phyloP scores from a whole-genome alignment of 2,888 invertebrate genomes.

The Mimas tiliae region DNA sequence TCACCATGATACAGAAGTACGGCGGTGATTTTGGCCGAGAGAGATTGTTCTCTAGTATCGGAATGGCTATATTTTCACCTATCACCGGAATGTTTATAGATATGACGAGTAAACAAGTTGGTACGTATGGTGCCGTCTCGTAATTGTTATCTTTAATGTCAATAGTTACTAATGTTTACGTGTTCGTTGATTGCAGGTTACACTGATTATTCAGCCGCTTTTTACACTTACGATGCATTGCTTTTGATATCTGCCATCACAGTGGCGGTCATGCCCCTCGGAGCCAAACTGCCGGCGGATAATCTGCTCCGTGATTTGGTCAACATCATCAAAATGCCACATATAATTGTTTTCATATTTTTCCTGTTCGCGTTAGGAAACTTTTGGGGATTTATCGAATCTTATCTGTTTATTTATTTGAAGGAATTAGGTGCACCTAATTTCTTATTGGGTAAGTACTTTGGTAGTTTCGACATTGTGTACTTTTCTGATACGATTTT shows the following conservation, averaged over 20 bases:
- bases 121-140: slow-evolving; percentile 67
- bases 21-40: slow-evolving; percentile 93
- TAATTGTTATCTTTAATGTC: slow-evolving; percentile 74
- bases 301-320: slow-evolving; percentile 90
- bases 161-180: slow-evolving; percentile 69
- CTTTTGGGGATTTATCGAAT: slow-evolving; percentile 95
- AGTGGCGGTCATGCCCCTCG: slow-evolving; percentile 91
- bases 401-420: slow-evolving; percentile 93
- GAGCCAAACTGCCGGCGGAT: slow-evolving; percentile 91
- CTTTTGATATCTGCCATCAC: slow-evolving; percentile 89
- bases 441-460: slow-evolving; percentile 88
- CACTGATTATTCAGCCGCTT: slow-evolving; percentile 95
- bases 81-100: slow-evolving; percentile 92
- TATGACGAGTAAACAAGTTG: slow-evolving; percentile 86
- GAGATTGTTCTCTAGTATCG: slow-evolving; percentile 91
- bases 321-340: slow-evolving; percentile 90
- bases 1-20: slow-evolving; percentile 93
- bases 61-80: slow-evolving; percentile 93
- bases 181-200: slow-evolving; percentile 85
- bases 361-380: slow-evolving; percentile 93
- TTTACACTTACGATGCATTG: slow-evolving; percentile 91
- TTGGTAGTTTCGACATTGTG: slow-evolving; percentile 23
- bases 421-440: slow-evolving; percentile 93
- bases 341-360: slow-evolving; percentile 91
- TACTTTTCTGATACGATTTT: slow-evolving; percentile 17